Evolutionary conservation across 1,140 invertebrate species (phyloP), one percentile per base, ranked within the genome.

Genomic region (Bicyclus anynana): DNA sequence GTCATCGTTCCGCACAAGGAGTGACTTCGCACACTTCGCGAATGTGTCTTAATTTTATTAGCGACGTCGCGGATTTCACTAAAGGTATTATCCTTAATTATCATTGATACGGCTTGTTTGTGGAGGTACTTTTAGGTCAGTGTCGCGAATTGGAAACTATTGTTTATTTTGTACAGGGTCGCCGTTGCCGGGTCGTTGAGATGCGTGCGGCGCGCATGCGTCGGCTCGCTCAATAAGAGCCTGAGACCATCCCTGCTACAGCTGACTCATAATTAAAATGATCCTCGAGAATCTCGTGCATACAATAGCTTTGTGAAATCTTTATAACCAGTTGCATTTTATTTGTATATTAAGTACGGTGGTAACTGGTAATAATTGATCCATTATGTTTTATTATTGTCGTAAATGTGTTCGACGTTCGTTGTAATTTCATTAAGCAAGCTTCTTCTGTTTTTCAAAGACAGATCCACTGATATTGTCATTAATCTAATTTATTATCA

Each of bases 151-250:
- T 33, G 29, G 29, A 54, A 62, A 35, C 29, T 68, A 80, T 82
- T 87, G 81, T 87, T 85, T 87, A 74, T 80, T 79, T 79, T 74
- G 72, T 62, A 70, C 55, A 59, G 63, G 65, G 65, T 59, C 66
- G 69, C 67, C 72, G 74, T 64, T 65, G 46, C 38, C 60, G 67
- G n/a, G 66, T 72, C 65, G 62, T 59, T 70, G 53, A 60, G 48
- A 62, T 38, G 46, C 35, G 49, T 37, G 42, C 57, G 77, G 16
- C 26, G 76, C 82, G 84, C 84, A 82, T 84, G 84, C 78, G 76
- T 60, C 64, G 44, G 51, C 18, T 65, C 80, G 84, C 65, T 87
- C 84, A 75, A 87, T 87, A 87, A 72, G n/a, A n/a, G n/a, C n/a
- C n/a, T n/a, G n/a, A n/a, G 26, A 58, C 38, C 57, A 72, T 54